These are phyloP conservation scores for Xylocampa areola DNA, from an alignment of 2,888 invertebrate species.

Conservation along the genomic window DNA sequence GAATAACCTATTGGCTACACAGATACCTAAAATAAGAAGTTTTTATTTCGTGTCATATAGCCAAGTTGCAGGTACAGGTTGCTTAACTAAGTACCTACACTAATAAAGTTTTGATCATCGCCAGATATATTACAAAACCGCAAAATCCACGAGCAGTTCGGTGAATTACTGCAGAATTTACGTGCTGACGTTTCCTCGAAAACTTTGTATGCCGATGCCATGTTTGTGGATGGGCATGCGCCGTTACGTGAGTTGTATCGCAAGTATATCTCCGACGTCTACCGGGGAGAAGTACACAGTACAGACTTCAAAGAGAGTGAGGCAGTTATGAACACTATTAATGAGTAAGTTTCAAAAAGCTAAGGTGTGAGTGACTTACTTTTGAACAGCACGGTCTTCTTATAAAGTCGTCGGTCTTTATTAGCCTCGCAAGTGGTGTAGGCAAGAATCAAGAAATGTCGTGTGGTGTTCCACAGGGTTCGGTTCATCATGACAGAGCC, in stretches of 20 bases:
- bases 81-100: neutral
- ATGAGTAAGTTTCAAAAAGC: constrained; percentile 79
- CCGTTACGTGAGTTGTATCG: constrained; percentile 88
- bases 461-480: no score
- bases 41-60: no score
- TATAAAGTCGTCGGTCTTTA: no score
- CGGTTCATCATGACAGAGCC: no score
- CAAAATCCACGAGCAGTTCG: constrained; percentile 87
- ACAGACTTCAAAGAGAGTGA: constrained; percentile 87
- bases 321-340: constrained; percentile 82
- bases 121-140: constrained; percentile 75
- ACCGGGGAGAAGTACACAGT: constrained; percentile 88
- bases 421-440: no score
- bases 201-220: constrained; percentile 88
- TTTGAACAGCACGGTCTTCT: no score
- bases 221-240: constrained; percentile 90
- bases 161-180: constrained; percentile 80
- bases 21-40: no score
- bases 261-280: constrained; percentile 86
- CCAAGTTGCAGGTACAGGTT: no score
- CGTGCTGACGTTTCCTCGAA: constrained; percentile 69
- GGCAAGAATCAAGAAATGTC: no score
- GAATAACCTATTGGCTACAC: no score
- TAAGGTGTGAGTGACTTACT: no score
- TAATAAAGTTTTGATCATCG: constrained; percentile 22